Evolutionary conservation across 2,888 invertebrate species (phyloP).

Genomic region (Aspidiotus destructor): DNA sequence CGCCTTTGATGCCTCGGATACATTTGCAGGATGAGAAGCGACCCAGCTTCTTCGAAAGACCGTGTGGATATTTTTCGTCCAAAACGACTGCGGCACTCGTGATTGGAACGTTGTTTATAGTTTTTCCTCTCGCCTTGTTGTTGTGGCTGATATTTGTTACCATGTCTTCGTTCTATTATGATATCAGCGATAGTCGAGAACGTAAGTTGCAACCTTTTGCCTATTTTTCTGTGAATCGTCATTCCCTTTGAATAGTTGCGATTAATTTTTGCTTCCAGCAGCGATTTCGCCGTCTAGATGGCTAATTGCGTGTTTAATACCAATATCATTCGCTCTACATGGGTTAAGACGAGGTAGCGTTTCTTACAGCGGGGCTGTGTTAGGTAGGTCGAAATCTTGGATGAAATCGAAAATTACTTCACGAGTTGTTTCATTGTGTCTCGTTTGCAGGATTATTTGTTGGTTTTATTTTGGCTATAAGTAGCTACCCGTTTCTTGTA

Average conservation of each 20-base stretch:
- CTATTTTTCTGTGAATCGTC: background rate
- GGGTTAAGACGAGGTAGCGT: constrained; percentile 60
- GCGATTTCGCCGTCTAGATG: constrained; percentile 55
- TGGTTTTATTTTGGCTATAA: constrained; percentile 65
- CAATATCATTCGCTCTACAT: constrained; percentile 55
- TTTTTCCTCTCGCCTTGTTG: constrained; percentile 15
- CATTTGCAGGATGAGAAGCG: constrained; percentile 5
- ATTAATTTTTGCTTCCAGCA: constrained; percentile 44
- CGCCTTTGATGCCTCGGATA: background rate
- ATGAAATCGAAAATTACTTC: constrained; percentile 6
- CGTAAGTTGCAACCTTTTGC: constrained; percentile 2
- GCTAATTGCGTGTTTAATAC: constrained; percentile 54
- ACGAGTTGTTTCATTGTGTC: constrained; percentile 2
- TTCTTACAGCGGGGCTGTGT: constrained; percentile 57
- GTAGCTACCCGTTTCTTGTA: constrained; percentile 65
- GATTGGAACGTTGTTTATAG: constrained; percentile 21
- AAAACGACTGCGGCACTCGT: constrained; percentile 16
- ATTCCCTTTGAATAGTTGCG: background rate
- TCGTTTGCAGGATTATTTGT: constrained; percentile 52
- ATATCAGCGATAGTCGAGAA: constrained; percentile 20
- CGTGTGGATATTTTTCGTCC: constrained; percentile 18
- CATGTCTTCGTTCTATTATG: constrained; percentile 1
- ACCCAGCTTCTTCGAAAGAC: constrained; percentile 4
- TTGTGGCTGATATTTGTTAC: constrained; percentile 16
- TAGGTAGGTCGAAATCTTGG: constrained; percentile 44